These are phyloP conservation scores for Calypte anna DNA, from an alignment of 2,113 vertebrate species.

Conservation along the genomic window DNA sequence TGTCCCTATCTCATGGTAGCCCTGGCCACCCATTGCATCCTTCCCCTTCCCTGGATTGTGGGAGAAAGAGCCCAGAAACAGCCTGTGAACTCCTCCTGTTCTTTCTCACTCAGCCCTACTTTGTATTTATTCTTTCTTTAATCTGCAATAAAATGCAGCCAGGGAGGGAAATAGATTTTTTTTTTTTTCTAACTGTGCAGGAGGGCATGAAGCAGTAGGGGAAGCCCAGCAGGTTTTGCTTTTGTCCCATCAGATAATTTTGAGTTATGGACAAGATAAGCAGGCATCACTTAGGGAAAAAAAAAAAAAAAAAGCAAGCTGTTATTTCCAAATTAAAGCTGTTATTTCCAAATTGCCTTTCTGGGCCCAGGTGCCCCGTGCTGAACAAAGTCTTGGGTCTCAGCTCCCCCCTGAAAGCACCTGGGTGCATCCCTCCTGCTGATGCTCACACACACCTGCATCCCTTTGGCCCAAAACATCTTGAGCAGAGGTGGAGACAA, in stretches of 20 bases:
- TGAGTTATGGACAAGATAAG: not conserved
- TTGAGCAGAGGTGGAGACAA: rapidly evolving
- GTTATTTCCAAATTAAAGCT: not conserved
- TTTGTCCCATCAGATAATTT: not conserved
- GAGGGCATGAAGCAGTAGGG: not conserved
- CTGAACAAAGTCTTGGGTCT: rapidly evolving
- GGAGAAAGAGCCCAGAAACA: not conserved
- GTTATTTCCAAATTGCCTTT: not conserved
- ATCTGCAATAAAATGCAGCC: not conserved
- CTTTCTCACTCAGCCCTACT: not conserved
- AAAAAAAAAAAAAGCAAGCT: not conserved
- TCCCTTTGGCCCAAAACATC: not conserved
- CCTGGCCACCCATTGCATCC: not conserved
- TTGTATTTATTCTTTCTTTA: not conserved
- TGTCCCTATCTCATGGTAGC: not conserved
- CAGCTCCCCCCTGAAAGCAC: not conserved
- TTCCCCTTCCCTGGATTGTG: not conserved
- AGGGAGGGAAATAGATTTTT: not conserved
- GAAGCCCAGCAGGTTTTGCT: not conserved
- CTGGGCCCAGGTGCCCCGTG: not conserved
- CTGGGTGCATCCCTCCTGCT: not conserved
- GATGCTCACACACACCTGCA: not conserved
- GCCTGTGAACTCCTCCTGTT: not conserved
- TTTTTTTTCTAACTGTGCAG: not conserved
- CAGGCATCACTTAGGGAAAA: not conserved